These are phyloP conservation scores for Lethenteron reissneri DNA, from an alignment of 2,113 vertebrate genomes.

Conservation along the genomic window DNA sequence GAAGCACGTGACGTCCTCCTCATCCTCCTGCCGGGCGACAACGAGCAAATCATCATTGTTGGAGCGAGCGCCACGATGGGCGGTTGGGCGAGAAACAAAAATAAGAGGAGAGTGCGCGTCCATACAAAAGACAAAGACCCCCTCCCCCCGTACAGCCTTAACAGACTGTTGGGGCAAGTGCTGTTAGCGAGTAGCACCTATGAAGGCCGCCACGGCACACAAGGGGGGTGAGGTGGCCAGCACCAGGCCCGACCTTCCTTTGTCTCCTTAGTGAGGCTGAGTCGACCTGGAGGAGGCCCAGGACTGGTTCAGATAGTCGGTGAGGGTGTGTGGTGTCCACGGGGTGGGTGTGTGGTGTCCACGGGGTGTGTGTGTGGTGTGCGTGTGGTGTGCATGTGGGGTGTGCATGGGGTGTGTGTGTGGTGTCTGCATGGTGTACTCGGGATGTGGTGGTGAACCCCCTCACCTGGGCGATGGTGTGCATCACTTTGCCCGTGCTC, in stretches of 20 bases:
- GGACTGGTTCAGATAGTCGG: not conserved
- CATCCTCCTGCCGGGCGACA: conserved; percentile 40
- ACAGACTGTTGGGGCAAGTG: no score
- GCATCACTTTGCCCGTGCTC: conserved; percentile 33
- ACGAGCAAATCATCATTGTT: not conserved
- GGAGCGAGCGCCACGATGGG: no score
- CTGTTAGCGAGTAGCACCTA: no score
- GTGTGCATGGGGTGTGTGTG: not conserved
- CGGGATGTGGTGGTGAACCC: not conserved
- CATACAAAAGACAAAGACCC: no score
- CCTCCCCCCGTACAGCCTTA: no score
- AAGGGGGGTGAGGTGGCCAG: no score
- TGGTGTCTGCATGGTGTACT: not conserved
- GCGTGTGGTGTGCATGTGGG: not conserved
- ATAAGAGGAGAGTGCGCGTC: no score
- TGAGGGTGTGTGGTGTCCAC: not conserved
- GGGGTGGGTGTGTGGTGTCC: not conserved
- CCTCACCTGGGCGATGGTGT: conserved; percentile 55
- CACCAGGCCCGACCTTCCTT: no score
- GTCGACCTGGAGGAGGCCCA: no score
- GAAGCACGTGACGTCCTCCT: conserved; percentile 64
- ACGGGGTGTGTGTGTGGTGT: not conserved
- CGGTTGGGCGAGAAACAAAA: no score
- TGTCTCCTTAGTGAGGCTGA: no score
- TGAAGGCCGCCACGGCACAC: no score